Evolutionary conservation across 1,140 invertebrate species (phyloP).

Genomic region (Camponotus vicinus): DNA sequence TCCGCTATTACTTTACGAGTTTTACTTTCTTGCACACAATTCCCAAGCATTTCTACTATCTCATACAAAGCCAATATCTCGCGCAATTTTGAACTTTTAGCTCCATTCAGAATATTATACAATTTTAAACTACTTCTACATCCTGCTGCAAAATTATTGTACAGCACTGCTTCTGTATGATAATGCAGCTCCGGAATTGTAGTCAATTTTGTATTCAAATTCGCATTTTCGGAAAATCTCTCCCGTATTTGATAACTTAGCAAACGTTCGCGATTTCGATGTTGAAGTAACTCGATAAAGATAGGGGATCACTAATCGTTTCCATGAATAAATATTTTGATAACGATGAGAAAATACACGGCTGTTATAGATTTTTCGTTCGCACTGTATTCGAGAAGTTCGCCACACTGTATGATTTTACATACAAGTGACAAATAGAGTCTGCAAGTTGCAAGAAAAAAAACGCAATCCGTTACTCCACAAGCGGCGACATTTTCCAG

Average conservation of each 20-base stretch:
- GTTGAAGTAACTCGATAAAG: background rate
- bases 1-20: background rate
- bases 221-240: background rate
- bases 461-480: conserved; percentile 19
- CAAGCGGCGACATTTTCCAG: conserved; percentile 2
- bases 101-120: background rate
- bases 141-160: background rate
- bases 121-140: background rate
- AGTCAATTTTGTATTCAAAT: background rate
- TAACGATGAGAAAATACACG: background rate
- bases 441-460: background rate
- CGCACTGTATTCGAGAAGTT: background rate
- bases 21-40: background rate
- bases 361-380: background rate
- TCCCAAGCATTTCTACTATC: background rate
- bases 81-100: conserved; percentile 22
- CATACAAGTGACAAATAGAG: background rate
- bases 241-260: background rate
- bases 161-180: background rate
- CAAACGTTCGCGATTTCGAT: background rate
- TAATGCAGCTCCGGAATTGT: background rate
- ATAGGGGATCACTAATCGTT: background rate
- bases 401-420: background rate
- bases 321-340: background rate
- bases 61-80: background rate